Evolutionary conservation across 2,888 invertebrate species (phyloP).

Genomic region (Andrena haemorrhoa): DNA sequence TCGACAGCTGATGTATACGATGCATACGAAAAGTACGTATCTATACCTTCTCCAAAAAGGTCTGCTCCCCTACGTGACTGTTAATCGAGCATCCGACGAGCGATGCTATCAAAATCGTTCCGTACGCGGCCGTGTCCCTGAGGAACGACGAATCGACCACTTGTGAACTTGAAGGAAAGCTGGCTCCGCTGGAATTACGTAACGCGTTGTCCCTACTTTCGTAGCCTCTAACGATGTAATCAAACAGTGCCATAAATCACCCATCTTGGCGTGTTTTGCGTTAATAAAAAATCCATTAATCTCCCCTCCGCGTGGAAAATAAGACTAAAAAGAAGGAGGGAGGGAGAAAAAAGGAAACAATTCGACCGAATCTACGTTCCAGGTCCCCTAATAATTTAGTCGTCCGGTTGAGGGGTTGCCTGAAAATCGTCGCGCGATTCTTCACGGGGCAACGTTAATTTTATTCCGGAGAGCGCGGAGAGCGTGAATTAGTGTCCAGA

Average conservation of each 20-base stretch:
- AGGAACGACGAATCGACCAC: neutral
- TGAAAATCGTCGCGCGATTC: constrained; percentile 72
- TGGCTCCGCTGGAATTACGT: constrained; percentile 7
- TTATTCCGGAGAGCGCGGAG: constrained; percentile 67
- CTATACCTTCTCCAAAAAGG: constrained; percentile 3
- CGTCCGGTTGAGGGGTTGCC: constrained; percentile 57
- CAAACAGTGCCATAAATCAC: constrained; percentile 54
- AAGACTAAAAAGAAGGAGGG: constrained; percentile 23
- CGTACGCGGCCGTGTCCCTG: neutral
- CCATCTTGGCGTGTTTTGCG: constrained; percentile 24
- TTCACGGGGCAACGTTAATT: constrained; percentile 72
- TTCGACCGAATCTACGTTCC: constrained; percentile 56
- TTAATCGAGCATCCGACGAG: constrained; percentile 22
- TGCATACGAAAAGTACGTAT: constrained; percentile 48
- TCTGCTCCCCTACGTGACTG: constrained; percentile 3
- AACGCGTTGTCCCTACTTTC: constrained; percentile 25
- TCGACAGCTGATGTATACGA: constrained; percentile 56
- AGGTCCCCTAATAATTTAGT: constrained; percentile 68
- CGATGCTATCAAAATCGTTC: neutral
- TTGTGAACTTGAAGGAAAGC: neutral
- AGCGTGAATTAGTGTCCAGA: constrained; percentile 74
- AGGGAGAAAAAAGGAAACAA: constrained; percentile 40
- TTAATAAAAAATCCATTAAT: constrained; percentile 65
- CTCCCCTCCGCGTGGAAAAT: constrained; percentile 32
- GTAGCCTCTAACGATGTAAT: constrained; percentile 41